Conservation (phyloP, 2,888 invertebrate species). For the Drosophila testacea region DNA sequence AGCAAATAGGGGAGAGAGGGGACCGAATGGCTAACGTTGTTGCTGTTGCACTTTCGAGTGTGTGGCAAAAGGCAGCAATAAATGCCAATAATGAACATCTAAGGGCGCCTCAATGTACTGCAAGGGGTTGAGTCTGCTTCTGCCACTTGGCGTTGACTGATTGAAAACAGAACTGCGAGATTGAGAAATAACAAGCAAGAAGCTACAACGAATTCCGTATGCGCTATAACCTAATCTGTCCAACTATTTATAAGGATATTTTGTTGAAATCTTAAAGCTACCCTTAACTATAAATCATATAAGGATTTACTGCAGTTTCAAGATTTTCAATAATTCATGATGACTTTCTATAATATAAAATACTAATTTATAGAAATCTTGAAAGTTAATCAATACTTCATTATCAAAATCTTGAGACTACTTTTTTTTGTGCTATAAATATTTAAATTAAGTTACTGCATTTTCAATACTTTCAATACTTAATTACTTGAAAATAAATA, state of each 20-base stretch:
- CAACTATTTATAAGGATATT: not conserved
- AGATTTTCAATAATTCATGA: not conserved
- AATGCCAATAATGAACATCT: slow-evolving; percentile 76
- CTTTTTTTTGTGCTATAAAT: too few species aligned
- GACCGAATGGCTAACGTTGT: slow-evolving; percentile 44
- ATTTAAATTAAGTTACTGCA: too few species aligned
- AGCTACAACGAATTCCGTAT: not conserved
- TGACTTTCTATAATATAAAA: not conserved
- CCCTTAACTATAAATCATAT: too few species aligned
- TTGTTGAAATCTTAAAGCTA: too few species aligned
- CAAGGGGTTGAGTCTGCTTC: slow-evolving; percentile 15
- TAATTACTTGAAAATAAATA: too few species aligned
- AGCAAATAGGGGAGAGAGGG: slow-evolving; percentile 14
- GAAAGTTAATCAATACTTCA: too few species aligned
- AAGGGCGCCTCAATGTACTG: slow-evolving; percentile 52
- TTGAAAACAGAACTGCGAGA: slow-evolving; percentile 63
- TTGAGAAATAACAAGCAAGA: slow-evolving; percentile 20
- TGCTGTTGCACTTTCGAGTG: slow-evolving; percentile 73
- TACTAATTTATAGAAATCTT: too few species aligned
- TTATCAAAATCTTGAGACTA: too few species aligned
- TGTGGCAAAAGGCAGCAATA: slow-evolving; percentile 64
- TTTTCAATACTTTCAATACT: too few species aligned
- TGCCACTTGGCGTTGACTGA: slow-evolving; percentile 65
- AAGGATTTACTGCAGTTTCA: not conserved
- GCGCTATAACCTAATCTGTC: slow-evolving; percentile 7